A percentile compares a stretch with the other conserved stretches of the same genome.
phyloP scores from a whole-genome alignment of 2,888 invertebrate species.

The Lithophane ornitopus region DNA sequence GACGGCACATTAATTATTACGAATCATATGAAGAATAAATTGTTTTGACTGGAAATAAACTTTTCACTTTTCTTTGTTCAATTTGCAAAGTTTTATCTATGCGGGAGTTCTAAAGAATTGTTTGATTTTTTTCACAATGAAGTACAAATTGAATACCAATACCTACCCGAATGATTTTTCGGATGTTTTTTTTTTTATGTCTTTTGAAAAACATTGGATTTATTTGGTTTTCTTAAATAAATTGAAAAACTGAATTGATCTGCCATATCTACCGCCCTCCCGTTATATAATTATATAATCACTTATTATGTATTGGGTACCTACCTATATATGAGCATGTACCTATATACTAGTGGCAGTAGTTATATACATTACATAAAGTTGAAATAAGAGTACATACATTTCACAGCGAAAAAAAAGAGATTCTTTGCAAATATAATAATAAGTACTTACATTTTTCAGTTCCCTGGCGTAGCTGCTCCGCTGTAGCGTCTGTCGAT shows the following conservation, averaged over 20 bases:
- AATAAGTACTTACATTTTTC: constrained; percentile 85
- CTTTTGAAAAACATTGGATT: background rate
- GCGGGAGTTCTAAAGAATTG: background rate
- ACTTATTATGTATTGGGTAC: constrained; percentile 20
- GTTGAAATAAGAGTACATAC: constrained; percentile 27
- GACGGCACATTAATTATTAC: background rate
- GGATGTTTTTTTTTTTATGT: background rate
- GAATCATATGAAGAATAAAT: background rate
- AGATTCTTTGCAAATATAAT: constrained; percentile 48
- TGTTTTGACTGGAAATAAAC: background rate
- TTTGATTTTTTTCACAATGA: background rate
- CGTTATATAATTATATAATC: constrained; percentile 68
- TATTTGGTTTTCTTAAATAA: background rate
- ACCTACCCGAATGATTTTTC: background rate
- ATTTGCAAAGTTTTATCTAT: background rate
- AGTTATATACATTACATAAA: constrained; percentile 37
- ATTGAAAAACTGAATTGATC: background rate
- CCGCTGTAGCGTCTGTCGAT: constrained; percentile 87
- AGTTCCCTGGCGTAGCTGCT: constrained; percentile 86
- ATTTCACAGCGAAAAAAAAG: constrained; percentile 29
- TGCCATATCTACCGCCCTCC: background rate
- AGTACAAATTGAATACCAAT: background rate
- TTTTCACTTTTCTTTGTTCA: background rate
- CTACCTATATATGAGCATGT: constrained; percentile 38
- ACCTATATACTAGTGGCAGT: constrained; percentile 21